These are phyloP conservation scores for Paramacrobiotus metropolitanus DNA, from an alignment of 1,140 invertebrate genomes.

Conservation along the genomic window DNA sequence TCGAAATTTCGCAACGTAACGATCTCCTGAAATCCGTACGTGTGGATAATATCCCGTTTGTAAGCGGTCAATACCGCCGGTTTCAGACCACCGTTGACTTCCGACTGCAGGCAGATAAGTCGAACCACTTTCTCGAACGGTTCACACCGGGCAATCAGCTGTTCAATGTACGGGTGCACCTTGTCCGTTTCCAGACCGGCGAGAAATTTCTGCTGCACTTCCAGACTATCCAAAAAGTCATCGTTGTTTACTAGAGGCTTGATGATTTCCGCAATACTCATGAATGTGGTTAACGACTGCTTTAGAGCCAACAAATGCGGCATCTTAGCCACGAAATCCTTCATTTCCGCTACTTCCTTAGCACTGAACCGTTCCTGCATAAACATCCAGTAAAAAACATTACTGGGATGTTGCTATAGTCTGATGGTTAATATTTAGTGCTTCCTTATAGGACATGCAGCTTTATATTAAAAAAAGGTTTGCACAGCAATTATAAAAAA, in stretches of 20 bases:
- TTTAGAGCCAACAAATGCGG: constrained; percentile 69
- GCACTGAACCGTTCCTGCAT: constrained; percentile 44
- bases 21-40: constrained; percentile 66
- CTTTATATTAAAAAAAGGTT: too few species aligned
- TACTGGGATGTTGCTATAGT: too few species aligned
- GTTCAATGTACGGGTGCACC: constrained; percentile 62
- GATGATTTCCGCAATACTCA: constrained; percentile 42
- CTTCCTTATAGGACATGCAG: too few species aligned
- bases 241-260: constrained; percentile 41
- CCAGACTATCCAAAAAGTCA: constrained; percentile 37
- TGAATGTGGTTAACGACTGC: constrained; percentile 39
- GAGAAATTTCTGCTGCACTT: constrained; percentile 57
- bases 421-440: too few species aligned
- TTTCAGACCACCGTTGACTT: constrained; percentile 62
- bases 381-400: too few species aligned
- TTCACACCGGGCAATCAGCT: constrained; percentile 57
- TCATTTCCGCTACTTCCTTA: constrained; percentile 74
- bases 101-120: constrained; percentile 65
- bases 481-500: too few species aligned
- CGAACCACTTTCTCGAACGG: constrained; percentile 54
- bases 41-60: constrained; percentile 59
- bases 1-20: constrained; percentile 63
- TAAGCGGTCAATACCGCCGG: constrained; percentile 71
- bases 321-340: constrained; percentile 66
- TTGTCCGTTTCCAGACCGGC: constrained; percentile 75